phyloP scores from a whole-genome alignment of 2,888 invertebrate genomes.

The Nesidiocoris tenuis region DNA sequence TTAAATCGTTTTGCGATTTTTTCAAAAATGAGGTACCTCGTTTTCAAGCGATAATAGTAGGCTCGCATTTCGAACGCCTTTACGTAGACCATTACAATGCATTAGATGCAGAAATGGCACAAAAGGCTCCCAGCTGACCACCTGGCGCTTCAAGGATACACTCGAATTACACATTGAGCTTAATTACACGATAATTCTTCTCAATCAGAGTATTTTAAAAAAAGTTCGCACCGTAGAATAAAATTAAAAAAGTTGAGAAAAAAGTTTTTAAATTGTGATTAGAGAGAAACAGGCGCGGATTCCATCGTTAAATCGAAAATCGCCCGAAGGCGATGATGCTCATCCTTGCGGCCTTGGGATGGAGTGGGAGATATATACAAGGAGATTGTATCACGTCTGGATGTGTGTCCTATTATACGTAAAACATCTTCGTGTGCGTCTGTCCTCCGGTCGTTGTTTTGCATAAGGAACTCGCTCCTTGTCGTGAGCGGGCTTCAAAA shows the following conservation, averaged over 20 bases:
- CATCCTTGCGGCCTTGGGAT: not conserved
- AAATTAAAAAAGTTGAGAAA: not conserved
- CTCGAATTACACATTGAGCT: not conserved
- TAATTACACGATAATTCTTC: not conserved
- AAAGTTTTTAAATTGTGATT: not conserved
- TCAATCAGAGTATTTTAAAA: not conserved
- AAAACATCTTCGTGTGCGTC: not conserved
- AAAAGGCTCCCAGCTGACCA: not conserved
- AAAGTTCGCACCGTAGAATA: not conserved
- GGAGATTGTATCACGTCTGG: not conserved
- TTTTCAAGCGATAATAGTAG: not conserved
- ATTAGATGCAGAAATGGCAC: not conserved
- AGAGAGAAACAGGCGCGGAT: not conserved
- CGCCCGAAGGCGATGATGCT: not conserved
- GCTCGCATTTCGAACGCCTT: not conserved
- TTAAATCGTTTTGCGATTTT: no score
- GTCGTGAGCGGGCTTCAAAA: slow-evolving; percentile 5
- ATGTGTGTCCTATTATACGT: no score
- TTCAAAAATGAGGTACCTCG: no score
- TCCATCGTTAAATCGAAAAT: not conserved
- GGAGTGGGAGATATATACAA: not conserved
- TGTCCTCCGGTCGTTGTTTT: slow-evolving; percentile 21
- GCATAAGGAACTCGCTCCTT: slow-evolving; percentile 32
- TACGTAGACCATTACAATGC: not conserved
- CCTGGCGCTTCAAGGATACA: not conserved